Percentiles rank a stretch among this genome's conserved stretches.
Conservation (phyloP, 2,797 vertebrate species). For the Calcarius lapponicus region DNA sequence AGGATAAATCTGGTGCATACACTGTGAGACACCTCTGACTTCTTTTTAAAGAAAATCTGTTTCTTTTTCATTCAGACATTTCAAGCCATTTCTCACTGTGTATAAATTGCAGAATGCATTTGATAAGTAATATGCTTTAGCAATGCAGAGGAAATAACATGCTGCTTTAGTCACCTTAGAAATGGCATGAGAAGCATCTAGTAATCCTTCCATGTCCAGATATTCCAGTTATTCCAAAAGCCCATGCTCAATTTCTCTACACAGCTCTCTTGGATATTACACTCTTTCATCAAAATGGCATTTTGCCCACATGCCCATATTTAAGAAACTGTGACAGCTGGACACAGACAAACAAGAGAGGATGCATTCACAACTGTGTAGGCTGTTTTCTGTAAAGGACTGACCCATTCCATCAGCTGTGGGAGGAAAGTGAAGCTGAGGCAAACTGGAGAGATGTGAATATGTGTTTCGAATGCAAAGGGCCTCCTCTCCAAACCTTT, state of each 20-base stretch:
- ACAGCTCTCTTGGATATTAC: neutral
- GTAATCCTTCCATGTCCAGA: neutral
- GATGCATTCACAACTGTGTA: neutral
- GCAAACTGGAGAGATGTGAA: neutral
- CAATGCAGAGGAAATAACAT: neutral
- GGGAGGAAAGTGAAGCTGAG: neutral
- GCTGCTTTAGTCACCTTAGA: neutral
- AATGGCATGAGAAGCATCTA: neutral
- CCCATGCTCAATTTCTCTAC: neutral
- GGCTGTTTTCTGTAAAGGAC: neutral
- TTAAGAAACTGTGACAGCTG: neutral
- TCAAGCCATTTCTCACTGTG: neutral
- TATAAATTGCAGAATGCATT: neutral
- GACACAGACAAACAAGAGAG: neutral
- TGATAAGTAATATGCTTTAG: neutral
- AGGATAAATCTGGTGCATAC: neutral
- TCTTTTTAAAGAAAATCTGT: neutral
- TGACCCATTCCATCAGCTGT: neutral
- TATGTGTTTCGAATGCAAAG: neutral
- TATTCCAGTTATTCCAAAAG: slow-evolving; percentile 21
- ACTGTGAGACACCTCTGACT: neutral
- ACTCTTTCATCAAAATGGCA: slow-evolving; percentile 19
- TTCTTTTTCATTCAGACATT: neutral
- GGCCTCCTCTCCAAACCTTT: neutral
- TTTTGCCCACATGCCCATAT: neutral